Conservation (phyloP, 2,113 vertebrate species). For the Bujurquina vittata region DNA sequence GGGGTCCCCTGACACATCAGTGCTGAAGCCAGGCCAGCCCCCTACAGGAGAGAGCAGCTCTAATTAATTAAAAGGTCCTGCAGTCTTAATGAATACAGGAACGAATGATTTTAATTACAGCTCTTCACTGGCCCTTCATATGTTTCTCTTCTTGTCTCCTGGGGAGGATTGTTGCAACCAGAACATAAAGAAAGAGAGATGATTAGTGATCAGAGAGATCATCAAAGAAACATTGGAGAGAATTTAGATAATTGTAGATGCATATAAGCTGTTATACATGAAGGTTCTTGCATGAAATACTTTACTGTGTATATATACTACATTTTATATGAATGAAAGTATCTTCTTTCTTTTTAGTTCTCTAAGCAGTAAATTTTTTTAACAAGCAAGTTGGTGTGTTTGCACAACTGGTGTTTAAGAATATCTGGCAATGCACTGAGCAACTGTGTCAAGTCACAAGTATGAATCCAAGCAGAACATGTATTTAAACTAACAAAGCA, state of each 20-base stretch:
- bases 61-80: conserved; percentile 46
- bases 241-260: not conserved
- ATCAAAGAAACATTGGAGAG: not conserved
- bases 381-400: too few relatives aligned
- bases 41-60: conserved; percentile 22
- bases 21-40: not conserved
- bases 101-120: conserved; percentile 44
- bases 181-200: not conserved
- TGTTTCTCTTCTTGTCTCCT: not conserved
- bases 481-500: too few relatives aligned
- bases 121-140: conserved; percentile 17
- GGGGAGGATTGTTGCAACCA: conserved; percentile 1
- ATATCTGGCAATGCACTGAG: too few relatives aligned
- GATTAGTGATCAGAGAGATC: not conserved
- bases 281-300: too few relatives aligned
- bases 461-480: too few relatives aligned
- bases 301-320: too few relatives aligned
- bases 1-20: not conserved
- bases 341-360: too few relatives aligned
- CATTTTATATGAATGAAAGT: too few relatives aligned
- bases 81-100: conserved; percentile 22
- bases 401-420: too few relatives aligned
- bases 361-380: too few relatives aligned
- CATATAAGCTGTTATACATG: not conserved
- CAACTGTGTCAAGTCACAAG: too few relatives aligned